A percentile compares a stretch with the other conserved stretches of the same genome.
phyloP scores from a whole-genome alignment of 2,113 vertebrate species.

The Hippocampus guttulatus region DNA sequence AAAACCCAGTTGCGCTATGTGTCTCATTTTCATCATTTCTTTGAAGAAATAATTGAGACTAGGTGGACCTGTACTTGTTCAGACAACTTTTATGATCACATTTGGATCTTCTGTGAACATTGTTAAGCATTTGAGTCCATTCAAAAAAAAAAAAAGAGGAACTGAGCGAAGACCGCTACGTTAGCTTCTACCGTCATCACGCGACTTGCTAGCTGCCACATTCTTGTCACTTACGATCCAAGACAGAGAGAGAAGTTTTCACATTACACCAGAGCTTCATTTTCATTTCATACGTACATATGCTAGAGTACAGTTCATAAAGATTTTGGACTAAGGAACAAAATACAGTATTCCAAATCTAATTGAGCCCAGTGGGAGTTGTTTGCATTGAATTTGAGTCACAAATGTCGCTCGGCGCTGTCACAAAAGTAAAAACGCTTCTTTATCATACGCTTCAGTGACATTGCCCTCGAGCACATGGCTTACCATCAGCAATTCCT shows the following conservation, averaged over 20 bases:
- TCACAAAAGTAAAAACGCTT: conserved; percentile 33
- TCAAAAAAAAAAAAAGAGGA: background rate
- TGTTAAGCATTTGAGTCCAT: background rate
- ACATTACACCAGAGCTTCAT: background rate
- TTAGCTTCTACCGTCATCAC: too few relatives aligned
- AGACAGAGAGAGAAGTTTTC: background rate
- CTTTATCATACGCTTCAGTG: conserved; percentile 33
- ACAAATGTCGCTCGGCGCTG: conserved; percentile 21
- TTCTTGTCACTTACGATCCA: too few relatives aligned
- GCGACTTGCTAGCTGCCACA: too few relatives aligned
- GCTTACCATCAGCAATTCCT: conserved; percentile 54
- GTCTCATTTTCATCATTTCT: background rate
- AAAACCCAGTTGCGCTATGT: background rate
- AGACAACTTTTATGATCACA: background rate
- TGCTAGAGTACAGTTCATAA: too few relatives aligned
- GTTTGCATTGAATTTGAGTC: conserved; percentile 1
- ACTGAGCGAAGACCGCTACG: background rate
- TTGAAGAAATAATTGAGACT: background rate
- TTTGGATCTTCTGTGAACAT: background rate
- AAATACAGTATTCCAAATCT: background rate
- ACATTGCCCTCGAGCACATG: conserved; percentile 46
- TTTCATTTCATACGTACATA: background rate
- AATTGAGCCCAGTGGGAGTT: background rate
- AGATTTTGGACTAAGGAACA: too few relatives aligned
- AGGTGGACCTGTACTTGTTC: background rate